Base-by-base conservation (phyloP, 2,888 invertebrate species). In the Taphrorychus bicolor region DNA sequence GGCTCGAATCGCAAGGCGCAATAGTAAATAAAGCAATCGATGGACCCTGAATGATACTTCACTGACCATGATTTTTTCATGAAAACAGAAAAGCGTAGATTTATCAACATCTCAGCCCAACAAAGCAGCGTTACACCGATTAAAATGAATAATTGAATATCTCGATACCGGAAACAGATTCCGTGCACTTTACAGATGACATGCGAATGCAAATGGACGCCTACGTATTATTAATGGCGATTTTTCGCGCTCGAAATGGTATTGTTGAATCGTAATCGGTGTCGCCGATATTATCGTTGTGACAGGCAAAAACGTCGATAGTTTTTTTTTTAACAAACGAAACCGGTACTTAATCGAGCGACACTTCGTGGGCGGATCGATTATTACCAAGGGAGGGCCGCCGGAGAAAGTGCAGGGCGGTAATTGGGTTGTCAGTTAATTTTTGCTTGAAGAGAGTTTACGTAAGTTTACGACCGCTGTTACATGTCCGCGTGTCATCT, bases 201-300 rank as follows among this genome's bases (percentile, higher is more conserved):
- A 45, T 45, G 45, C 45, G 17, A 45, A 45, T 45, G 45, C 45
- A 45, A 45, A 45, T 45, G 14, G 45, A 45, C 45, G 45, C 45
- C 45, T 45, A 45, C 45, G 45, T 45, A 45, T 17, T 45, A 45
- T 45, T 45, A 45, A 45, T 16, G 17, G 16, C 17, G 45, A 45
- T 45, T 45, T 45, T 45, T 45, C 17, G 5, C 17, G 17, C 45
- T 45, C 17, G 17, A 45, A 45, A 45, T 45, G 45, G 45, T 45
- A 45, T 45, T 45, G 17, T 45, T 17, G 45, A n/a, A 45, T 45
- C 11, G 14, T 17, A 45, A 45, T 45, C 45, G 45, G 45, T 14
- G 45, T 16, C 16, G 45, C 17, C 17, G 45, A 45, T 45, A 45
- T 45, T 45, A 45, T 45, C 45, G 7, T 14, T 45, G 14, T 45